Base-by-base conservation (phyloP, 2,113 vertebrate genomes). In the Cacatua alba region DNA sequence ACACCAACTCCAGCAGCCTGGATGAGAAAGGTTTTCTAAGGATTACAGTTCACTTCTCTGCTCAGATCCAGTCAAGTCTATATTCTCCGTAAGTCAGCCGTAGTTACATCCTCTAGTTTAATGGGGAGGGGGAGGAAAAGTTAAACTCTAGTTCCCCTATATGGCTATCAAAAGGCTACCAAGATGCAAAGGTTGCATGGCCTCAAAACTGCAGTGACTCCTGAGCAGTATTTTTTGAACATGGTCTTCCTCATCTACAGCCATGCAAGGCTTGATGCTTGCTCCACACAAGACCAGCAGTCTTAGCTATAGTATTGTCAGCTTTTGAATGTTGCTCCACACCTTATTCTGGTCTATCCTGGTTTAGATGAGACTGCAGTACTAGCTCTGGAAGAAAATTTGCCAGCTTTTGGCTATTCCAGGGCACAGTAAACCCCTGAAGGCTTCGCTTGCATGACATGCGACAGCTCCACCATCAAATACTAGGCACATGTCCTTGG, bases 81-180 rank as follows among this genome's bases (percentile, higher is more conserved):
- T 35, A 11, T 37, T 88, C 17, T 53, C 21, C 41, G 69, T 62
- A 37, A 51, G 25, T 33, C 13, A 64, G n/a, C 48, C 6, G 33
- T 21, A 25, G 19, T 29, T 19, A 57, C 46, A 53, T 48, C 60
- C 46, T 79, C 26, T 49, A 75, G 46, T 8, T 74, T 64, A 84
- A 52, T 3, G 2, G 8, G 10, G 11, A 48, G 10, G 2, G 7
- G 3, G 19, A 57, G 57, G 35, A 76, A 69, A 12, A 4, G 1
- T 75, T 78, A 9, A 10, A 78, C 44, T 70, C 41, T 57, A 75
- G 18, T 17, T 82, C 43, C 28, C 15, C 28, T 28, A 13, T 10
- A n/a, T 9, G 41, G 35, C 59, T 79, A 86, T 51, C 43, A 86
- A 46, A 69, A 82, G n/a, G 44, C 35, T 59, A 91, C 41, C 28